A percentile compares a stretch with the other conserved stretches of the same genome.
These are phyloP conservation scores for Ictalurus punctatus DNA, from an alignment of 2,113 vertebrate genomes.

Conservation along the genomic window DNA sequence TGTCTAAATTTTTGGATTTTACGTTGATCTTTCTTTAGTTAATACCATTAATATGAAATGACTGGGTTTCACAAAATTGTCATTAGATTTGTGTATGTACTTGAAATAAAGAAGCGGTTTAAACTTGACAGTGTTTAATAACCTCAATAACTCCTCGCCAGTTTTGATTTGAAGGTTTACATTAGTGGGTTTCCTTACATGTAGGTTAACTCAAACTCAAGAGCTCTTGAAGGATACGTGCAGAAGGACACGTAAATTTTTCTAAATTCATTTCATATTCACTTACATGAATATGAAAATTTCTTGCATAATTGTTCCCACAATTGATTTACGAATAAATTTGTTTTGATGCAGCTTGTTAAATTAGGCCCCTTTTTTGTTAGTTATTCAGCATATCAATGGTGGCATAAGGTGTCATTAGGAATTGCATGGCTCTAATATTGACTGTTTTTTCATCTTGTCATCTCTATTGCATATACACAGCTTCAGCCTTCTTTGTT, in stretches of 20 bases:
- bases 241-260: not conserved
- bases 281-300: not conserved
- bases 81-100: not conserved
- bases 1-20: not conserved
- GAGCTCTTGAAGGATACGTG: not conserved
- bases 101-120: not conserved
- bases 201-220: not conserved
- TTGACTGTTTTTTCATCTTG: not conserved
- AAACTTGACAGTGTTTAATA: not conserved
- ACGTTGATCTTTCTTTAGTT: not conserved
- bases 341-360: not conserved
- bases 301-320: not conserved
- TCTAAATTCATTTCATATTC: not conserved
- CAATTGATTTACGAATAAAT: not conserved
- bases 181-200: not conserved
- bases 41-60: not conserved
- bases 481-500: not conserved
- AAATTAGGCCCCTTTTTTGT: not conserved
- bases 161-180: conserved; percentile 1
- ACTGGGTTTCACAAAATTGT: not conserved
- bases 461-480: not conserved
- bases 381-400: not conserved
- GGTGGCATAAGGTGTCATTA: not conserved
- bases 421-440: not conserved
- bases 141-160: not conserved